A percentile compares a stretch with the other conserved stretches of the same genome.
Conservation (phyloP, 2,113 vertebrate species). For the Carettochelys insculpta region DNA sequence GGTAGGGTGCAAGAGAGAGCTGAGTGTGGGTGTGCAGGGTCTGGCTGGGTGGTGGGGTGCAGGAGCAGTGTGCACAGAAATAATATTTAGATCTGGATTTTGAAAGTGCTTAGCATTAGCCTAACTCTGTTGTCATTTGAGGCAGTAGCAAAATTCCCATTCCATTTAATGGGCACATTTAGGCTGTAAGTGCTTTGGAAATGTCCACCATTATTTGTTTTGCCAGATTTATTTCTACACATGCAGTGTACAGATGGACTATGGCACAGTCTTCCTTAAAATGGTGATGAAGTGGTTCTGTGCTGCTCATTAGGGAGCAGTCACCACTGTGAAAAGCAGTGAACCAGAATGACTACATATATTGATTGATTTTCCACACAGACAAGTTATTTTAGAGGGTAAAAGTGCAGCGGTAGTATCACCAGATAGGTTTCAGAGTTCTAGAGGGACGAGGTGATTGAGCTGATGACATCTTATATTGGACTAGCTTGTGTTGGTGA, state of each 20-base stretch:
- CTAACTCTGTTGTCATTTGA: not conserved
- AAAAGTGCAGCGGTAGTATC: not conserved
- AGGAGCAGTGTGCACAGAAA: not conserved
- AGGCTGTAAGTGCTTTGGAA: not conserved
- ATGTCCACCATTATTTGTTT: not conserved
- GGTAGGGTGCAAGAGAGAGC: no score
- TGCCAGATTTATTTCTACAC: not conserved
- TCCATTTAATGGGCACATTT: not conserved
- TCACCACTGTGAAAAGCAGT: constrained; percentile 7
- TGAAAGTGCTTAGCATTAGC: not conserved
- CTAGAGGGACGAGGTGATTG: not conserved
- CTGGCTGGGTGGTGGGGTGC: no score
- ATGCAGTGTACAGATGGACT: not conserved
- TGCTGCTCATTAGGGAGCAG: not conserved
- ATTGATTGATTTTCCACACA: constrained; percentile 6
- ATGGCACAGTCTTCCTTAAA: not conserved
- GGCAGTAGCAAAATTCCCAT: not conserved
- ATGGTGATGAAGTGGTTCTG: not conserved
- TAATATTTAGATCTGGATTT: not conserved
- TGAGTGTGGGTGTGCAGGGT: no score
- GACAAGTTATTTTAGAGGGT: not conserved
- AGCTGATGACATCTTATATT: not conserved
- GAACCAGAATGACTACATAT: not conserved
- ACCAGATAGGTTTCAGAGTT: not conserved
- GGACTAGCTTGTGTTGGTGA: not conserved